A percentile compares a stretch with the other conserved stretches of the same genome.
These are phyloP conservation scores for Octodon degus DNA, from an alignment of 2,113 vertebrate species.

Conservation along the genomic window DNA sequence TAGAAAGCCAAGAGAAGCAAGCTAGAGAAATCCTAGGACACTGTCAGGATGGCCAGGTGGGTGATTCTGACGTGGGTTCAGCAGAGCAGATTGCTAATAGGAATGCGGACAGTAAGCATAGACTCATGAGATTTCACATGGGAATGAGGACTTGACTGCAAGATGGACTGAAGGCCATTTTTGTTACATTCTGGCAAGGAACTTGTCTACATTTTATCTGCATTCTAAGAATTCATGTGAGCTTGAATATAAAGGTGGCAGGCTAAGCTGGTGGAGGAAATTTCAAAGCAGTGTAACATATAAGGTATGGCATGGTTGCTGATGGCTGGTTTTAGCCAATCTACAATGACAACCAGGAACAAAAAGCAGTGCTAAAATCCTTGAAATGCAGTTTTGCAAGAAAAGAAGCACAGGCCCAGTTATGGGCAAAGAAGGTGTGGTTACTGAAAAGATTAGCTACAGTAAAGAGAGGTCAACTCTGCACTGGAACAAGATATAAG, in stretches of 20 bases:
- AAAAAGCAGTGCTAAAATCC: neutral
- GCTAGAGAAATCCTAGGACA: neutral
- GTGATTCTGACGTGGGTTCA: neutral
- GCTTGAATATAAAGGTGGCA: neutral
- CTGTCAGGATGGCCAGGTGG: neutral
- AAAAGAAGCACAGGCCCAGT: neutral
- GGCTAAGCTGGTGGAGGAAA: neutral
- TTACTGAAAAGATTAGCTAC: neutral
- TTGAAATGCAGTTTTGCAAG: neutral
- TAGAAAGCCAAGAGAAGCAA: neutral
- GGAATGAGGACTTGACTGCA: neutral
- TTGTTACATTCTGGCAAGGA: neutral
- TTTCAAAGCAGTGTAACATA: neutral
- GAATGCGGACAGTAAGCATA: neutral
- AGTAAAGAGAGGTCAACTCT: neutral
- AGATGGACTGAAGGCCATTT: neutral
- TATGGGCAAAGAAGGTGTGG: neutral
- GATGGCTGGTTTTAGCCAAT: neutral
- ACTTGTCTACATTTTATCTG: neutral
- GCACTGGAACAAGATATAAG: neutral
- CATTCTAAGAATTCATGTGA: neutral
- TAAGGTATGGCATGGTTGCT: neutral
- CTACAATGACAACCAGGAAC: neutral
- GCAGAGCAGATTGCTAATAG: neutral
- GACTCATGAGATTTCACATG: neutral